Evolutionary conservation across 2,797 vertebrate species (phyloP), one percentile per base, ranked within the genome.

Genomic region (Caiman crocodilus): DNA sequence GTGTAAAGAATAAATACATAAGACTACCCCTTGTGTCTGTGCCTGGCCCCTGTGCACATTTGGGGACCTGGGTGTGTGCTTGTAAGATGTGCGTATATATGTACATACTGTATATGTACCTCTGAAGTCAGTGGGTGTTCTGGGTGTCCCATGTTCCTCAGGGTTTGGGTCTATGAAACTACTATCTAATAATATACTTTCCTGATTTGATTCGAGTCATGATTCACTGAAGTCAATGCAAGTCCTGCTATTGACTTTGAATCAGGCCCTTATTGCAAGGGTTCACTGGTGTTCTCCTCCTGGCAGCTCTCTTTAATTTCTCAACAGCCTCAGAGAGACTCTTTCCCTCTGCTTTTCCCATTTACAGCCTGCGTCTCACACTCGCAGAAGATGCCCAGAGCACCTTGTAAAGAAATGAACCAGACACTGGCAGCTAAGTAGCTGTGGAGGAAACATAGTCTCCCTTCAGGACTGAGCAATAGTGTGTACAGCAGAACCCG

Each of bases 201-300:
- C 42, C 7, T 2, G 26, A 8, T 50, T 35, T 50, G 14, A 73
- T 26, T 21, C 35, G 16, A 50, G 50, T 50, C 23, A 50, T 50
- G 9, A 50, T 50, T 14, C 26, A 14, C 15, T 50, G 35, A 73
- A 42, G 7, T 73, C 35, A 50, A 5, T 26, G 15, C 25, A 14
- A 16, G 69, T 50, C 69, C 23, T 74, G 69, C 13, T 20, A 61
- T 2, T 2, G 15, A 7, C 8, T 84, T 50, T 75, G 13, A 58
- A 59, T 79, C 35, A 91, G 73, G n/a, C 4, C 8, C 42, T 0
- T 0, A 14, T 32, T 77, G 3, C 17, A 90, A 17, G 58, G 6
- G 0, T 28, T 74, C 1, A 0, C 21, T 76, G 14, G 20, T 73
- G 7, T 63, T n/a, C 85, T 21, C 11, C 10, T 73, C 50, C 69